A percentile compares a stretch with the other conserved stretches of the same genome.
phyloP scores from a whole-genome alignment of 2,888 invertebrate species.

The Drosophila emarginata region DNA sequence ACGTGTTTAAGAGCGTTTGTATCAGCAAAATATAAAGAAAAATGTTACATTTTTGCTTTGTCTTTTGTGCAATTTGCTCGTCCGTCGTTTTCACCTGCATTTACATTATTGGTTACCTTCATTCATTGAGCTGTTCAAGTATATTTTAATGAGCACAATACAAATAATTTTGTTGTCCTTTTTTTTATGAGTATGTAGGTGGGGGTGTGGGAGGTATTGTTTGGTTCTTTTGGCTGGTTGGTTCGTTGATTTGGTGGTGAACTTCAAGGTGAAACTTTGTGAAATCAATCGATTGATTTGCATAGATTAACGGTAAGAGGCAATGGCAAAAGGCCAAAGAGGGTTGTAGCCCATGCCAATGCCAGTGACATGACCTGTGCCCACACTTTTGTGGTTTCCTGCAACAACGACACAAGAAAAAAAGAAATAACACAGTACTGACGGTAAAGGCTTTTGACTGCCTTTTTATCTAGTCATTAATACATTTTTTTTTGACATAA shows the following conservation, averaged over 20 bases:
- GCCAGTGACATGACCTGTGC: conserved; percentile 42
- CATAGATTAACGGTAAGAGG: conserved; percentile 17
- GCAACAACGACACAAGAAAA: too few species aligned
- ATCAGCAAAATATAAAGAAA: neutral
- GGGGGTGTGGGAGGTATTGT: neutral
- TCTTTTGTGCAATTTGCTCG: neutral
- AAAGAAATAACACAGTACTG: conserved; percentile 14
- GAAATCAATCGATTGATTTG: conserved; percentile 62
- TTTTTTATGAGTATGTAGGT: conserved; percentile 11
- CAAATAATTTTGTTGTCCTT: conserved; percentile 44
- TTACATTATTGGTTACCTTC: conserved; percentile 3
- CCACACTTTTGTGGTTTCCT: conserved; percentile 61
- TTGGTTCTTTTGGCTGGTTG: neutral
- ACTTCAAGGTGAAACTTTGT: conserved; percentile 42
- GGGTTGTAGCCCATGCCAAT: too few species aligned
- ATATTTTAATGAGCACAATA: conserved; percentile 48
- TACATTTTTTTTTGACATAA: too few species aligned
- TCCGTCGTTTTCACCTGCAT: neutral
- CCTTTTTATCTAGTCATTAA: conserved; percentile 1
- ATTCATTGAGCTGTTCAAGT: conserved; percentile 38
- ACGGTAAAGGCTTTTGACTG: conserved; percentile 14
- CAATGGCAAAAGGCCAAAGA: conserved; percentile 12
- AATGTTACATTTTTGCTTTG: neutral
- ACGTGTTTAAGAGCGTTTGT: neutral
- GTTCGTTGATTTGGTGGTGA: neutral